Conservation (phyloP, 2,888 invertebrate species). For the Rhaphigaster nebulosa region DNA sequence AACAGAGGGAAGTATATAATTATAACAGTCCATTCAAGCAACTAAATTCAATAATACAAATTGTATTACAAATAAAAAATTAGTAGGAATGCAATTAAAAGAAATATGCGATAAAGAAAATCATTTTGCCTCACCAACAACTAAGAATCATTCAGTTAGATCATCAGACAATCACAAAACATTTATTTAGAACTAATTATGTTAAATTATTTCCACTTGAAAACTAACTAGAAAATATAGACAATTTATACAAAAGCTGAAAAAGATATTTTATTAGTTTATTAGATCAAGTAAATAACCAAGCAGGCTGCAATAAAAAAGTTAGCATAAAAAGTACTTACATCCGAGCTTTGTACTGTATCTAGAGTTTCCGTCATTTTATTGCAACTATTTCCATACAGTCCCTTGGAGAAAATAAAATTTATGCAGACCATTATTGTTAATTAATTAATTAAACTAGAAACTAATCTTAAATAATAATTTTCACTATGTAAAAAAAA, state of each 20-base stretch:
- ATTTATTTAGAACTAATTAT: neutral
- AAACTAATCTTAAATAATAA: neutral
- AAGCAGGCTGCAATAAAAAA: neutral
- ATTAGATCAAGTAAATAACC: neutral
- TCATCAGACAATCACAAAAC: neutral
- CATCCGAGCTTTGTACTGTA: conserved; percentile 30
- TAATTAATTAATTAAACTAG: neutral
- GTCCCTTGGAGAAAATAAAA: conserved; percentile 41
- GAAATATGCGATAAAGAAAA: neutral
- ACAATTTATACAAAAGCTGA: neutral
- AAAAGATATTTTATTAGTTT: neutral
- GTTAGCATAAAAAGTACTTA: neutral
- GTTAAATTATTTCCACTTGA: neutral
- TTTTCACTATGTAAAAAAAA: neutral
- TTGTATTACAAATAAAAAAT: neutral
- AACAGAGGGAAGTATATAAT: too few species aligned
- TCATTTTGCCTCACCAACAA: neutral
- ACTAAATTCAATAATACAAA: neutral
- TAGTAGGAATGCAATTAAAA: neutral
- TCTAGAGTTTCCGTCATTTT: conserved; percentile 18
- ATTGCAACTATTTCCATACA: conserved; percentile 12
- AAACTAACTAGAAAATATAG: neutral
- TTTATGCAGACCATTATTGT: neutral
- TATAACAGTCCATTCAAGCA: neutral
- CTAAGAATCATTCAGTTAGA: neutral